Conservation (phyloP, 2,888 invertebrate genomes). For the Amiota communis region DNA sequence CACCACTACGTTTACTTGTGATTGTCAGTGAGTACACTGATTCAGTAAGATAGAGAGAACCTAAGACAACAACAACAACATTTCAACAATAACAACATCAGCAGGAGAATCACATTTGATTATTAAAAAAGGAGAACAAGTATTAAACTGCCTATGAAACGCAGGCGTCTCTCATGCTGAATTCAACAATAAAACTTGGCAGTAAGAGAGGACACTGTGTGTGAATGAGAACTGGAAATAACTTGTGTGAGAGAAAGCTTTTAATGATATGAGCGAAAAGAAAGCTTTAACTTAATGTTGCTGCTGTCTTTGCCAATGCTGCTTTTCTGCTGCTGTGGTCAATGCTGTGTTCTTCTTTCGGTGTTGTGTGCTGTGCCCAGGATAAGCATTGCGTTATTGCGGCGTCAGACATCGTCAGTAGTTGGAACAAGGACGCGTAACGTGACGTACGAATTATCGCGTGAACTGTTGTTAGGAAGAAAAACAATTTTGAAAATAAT, state of each 20-base stretch:
- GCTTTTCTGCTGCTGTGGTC: slow-evolving; percentile 35
- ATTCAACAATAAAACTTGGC: slow-evolving; percentile 46
- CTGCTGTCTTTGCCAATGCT: slow-evolving; percentile 25
- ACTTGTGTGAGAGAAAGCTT: slow-evolving; percentile 47
- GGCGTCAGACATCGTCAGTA: slow-evolving; percentile 60
- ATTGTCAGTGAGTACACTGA: slow-evolving; percentile 14
- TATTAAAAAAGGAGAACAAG: neutral
- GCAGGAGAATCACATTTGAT: neutral
- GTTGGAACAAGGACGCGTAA: slow-evolving; percentile 72
- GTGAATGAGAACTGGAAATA: neutral
- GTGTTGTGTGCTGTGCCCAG: slow-evolving; percentile 58
- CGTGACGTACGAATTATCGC: slow-evolving; percentile 59
- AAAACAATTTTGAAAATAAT: no score
- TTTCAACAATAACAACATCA: neutral
- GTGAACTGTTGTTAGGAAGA: slow-evolving; percentile 12
- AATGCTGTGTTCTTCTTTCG: slow-evolving; percentile 46
- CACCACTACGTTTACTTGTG: neutral
- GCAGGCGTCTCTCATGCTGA: slow-evolving; percentile 49
- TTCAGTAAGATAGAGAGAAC: slow-evolving; percentile 27
- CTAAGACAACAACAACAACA: slow-evolving; percentile 3
- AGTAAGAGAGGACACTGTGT: neutral
- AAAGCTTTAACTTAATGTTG: no score
- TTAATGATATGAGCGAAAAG: slow-evolving; percentile 37
- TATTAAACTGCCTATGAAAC: neutral
- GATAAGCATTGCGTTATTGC: slow-evolving; percentile 60